These are phyloP conservation scores for Empidonax alnorum DNA, from an alignment of 2,113 vertebrate species.

Conservation along the genomic window DNA sequence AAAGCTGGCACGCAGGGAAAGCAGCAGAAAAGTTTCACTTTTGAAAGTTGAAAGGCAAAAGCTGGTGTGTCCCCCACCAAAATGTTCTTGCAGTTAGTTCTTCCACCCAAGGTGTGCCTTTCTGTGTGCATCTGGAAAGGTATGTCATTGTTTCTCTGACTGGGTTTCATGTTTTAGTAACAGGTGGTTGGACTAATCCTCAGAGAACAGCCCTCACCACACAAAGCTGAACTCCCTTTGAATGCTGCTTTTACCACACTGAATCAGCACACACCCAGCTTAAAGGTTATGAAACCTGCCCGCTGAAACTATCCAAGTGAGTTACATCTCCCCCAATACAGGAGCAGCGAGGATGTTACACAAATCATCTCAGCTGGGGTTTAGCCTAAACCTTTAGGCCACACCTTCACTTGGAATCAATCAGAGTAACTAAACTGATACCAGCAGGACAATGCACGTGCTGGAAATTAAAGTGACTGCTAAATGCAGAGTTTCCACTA, in stretches of 20 bases:
- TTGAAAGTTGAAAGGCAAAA: not conserved
- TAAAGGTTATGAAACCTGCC: conserved; percentile 22
- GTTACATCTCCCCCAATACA: not conserved
- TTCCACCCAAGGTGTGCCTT: not conserved
- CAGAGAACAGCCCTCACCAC: not conserved
- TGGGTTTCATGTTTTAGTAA: conserved; percentile 4
- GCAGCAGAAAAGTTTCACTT: not conserved
- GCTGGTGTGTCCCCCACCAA: not conserved
- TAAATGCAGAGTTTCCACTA: not conserved
- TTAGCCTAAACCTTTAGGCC: not conserved
- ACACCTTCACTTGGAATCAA: not conserved
- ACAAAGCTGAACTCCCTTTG: not conserved
- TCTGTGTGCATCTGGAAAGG: not conserved
- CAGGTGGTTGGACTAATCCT: conserved; percentile 42
- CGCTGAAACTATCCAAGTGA: not conserved
- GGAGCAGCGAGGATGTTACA: not conserved
- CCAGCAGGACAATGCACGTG: accelerated
- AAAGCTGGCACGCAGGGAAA: not conserved
- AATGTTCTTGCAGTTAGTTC: accelerated
- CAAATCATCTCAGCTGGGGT: not conserved
- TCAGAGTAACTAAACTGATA: not conserved
- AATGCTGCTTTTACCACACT: not conserved
- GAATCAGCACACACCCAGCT: conserved; percentile 28
- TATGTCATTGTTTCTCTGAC: not conserved
- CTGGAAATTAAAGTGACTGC: not conserved